phyloP scores from a whole-genome alignment of 2,113 vertebrate species.

The Malaclemys terrapin region DNA sequence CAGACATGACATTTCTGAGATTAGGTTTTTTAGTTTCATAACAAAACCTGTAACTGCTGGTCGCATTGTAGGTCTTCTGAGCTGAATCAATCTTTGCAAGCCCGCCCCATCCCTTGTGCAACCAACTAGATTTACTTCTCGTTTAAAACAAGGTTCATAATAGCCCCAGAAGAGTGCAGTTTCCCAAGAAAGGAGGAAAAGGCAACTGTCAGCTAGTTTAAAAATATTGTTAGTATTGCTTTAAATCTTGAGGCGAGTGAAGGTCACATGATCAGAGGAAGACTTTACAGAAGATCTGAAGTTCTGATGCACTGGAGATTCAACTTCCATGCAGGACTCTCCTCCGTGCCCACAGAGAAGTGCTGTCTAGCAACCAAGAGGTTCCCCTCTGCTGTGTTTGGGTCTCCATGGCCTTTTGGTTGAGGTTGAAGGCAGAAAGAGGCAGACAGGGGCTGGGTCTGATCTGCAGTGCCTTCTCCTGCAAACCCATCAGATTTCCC shows the following conservation, averaged over 20 bases:
- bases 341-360: neutral
- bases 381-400: neutral
- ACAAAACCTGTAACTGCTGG: neutral
- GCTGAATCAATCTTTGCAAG: neutral
- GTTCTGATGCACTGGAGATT: neutral
- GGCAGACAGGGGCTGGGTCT: neutral
- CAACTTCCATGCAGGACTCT: neutral
- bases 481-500: neutral
- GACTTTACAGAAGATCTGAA: neutral
- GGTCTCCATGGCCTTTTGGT: neutral
- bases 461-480: neutral
- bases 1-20: neutral
- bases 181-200: neutral
- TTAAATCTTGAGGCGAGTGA: neutral
- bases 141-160: neutral
- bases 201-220: neutral
- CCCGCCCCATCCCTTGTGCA: neutral
- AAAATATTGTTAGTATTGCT: neutral
- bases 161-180: neutral
- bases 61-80: neutral
- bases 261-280: neutral
- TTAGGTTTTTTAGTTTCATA: neutral
- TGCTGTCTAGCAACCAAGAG: neutral
- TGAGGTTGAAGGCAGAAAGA: neutral
- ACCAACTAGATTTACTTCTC: neutral